Conservation (phyloP, 2,113 vertebrate genomes). For the Nettapus auritus region DNA sequence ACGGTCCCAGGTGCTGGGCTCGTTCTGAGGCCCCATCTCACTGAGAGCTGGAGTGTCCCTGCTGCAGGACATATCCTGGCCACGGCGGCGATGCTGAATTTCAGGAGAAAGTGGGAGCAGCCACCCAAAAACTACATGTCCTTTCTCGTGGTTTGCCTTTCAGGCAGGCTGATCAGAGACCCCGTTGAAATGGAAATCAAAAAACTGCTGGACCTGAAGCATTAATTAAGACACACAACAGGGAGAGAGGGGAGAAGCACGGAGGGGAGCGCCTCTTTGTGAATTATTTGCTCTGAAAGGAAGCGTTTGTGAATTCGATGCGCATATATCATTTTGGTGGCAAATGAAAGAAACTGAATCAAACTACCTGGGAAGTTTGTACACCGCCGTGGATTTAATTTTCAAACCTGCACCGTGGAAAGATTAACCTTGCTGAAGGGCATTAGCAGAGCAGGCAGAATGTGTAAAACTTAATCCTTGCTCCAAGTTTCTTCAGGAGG, state of each 20-base stretch:
- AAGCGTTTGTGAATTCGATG: neutral
- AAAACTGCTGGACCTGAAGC: slow-evolving; percentile 17
- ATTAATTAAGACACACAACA: slow-evolving; percentile 36
- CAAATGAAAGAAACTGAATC: neutral
- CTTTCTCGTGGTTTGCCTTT: neutral
- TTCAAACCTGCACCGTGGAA: neutral
- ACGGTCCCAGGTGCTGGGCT: neutral
- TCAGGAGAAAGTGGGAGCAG: neutral
- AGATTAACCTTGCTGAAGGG: slow-evolving; percentile 71
- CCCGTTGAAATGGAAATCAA: neutral
- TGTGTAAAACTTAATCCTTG: neutral
- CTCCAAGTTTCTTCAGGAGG: neutral
- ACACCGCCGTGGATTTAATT: slow-evolving; percentile 14
- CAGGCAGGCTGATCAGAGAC: neutral
- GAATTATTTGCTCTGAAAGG: neutral
- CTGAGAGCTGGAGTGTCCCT: fast-evolving
- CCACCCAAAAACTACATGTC: neutral
- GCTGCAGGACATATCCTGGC: fast-evolving
- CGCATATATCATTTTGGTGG: neutral
- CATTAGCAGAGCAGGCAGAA: neutral
- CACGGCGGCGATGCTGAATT: fast-evolving
- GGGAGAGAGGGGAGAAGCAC: slow-evolving; percentile 4
- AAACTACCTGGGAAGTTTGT: neutral
- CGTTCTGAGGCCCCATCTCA: too few relatives aligned
- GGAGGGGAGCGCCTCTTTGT: neutral